A percentile compares a stretch with the other conserved stretches of the same genome.
Evolutionary conservation across 2,888 invertebrate genomes (phyloP).

Genomic region (Scaptomyza reducta): DNA sequence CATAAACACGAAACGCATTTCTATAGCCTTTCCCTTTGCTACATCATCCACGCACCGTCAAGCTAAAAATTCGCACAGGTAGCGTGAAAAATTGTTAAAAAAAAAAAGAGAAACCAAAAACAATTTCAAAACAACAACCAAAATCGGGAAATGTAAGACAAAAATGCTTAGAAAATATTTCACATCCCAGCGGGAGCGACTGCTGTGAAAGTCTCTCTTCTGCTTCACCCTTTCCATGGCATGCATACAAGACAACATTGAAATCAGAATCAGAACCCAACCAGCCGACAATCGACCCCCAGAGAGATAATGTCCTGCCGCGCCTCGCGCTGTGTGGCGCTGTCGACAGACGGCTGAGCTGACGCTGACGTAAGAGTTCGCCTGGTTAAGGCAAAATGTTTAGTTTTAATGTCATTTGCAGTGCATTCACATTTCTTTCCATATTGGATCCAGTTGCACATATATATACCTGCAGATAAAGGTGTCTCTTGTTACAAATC

Average conservation of each 20-base stretch:
- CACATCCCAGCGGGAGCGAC: conserved; percentile 60
- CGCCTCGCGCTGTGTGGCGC: conserved; percentile 50
- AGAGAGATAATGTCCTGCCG: conserved; percentile 68
- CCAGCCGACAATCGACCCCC: conserved; percentile 53
- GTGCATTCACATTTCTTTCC: background rate
- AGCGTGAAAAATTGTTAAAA: conserved; percentile 77
- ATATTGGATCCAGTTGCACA: background rate
- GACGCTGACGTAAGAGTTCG: conserved; percentile 47
- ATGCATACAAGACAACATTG: conserved; percentile 50
- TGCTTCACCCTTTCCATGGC: conserved; percentile 72
- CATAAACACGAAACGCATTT: conserved; percentile 69
- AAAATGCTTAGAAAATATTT: conserved; percentile 41
- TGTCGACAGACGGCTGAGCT: conserved; percentile 12
- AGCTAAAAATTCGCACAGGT: conserved; percentile 81
- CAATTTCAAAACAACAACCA: conserved; percentile 19
- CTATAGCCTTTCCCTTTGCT: conserved; percentile 14
- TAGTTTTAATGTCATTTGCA: conserved; percentile 56
- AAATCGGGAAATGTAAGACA: conserved; percentile 29
- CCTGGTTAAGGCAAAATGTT: conserved; percentile 49
- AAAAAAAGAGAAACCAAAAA: conserved; percentile 22
- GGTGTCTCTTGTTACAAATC: conserved; percentile 53
- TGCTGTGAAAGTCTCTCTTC: conserved; percentile 36
- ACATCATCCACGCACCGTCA: conserved; percentile 58
- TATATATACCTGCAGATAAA: background rate
- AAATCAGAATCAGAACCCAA: conserved; percentile 54